A percentile compares a stretch with the other conserved stretches of the same genome.
Conservation (phyloP, 2,888 invertebrate species). For the Hydrotaea diabolus region DNA sequence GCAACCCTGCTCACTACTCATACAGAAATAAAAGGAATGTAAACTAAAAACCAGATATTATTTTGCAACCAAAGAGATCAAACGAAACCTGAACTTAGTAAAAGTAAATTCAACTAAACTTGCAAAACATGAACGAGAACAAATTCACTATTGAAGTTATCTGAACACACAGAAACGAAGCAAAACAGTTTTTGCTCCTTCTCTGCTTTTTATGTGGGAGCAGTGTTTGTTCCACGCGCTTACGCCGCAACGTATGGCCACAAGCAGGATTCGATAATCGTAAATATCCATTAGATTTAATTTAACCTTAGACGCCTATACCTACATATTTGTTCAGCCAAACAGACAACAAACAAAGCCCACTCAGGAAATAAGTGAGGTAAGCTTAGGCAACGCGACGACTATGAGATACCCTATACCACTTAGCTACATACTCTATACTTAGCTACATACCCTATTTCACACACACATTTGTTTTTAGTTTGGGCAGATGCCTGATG, state of each 20-base stretch:
- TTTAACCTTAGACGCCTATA: not conserved
- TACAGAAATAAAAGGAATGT: slow-evolving; percentile 52
- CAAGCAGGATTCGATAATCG: not conserved
- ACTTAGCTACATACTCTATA: too few relatives aligned
- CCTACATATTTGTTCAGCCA: not conserved
- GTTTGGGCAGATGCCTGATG: too few relatives aligned
- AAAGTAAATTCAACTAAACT: slow-evolving; percentile 54
- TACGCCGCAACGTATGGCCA: not conserved
- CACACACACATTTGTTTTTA: too few relatives aligned
- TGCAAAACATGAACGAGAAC: slow-evolving; percentile 14
- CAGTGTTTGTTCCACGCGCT: slow-evolving; percentile 41
- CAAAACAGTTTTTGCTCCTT: slow-evolving; percentile 16
- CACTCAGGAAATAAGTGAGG: not conserved
- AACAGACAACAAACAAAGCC: not conserved
- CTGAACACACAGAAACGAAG: not conserved
- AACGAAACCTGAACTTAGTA: slow-evolving; percentile 25
- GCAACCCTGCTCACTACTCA: not conserved
- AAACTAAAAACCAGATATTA: slow-evolving; percentile 52
- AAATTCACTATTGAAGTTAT: slow-evolving; percentile 19
- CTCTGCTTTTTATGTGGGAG: slow-evolving; percentile 31
- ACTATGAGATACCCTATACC: too few relatives aligned
- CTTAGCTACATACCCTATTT: too few relatives aligned
- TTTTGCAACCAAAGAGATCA: slow-evolving; percentile 37
- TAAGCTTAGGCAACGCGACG: too few relatives aligned
- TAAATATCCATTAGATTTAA: slow-evolving; percentile 8